Conservation (phyloP, 2,113 vertebrate genomes). For the Datnioides undecimradiatus region DNA sequence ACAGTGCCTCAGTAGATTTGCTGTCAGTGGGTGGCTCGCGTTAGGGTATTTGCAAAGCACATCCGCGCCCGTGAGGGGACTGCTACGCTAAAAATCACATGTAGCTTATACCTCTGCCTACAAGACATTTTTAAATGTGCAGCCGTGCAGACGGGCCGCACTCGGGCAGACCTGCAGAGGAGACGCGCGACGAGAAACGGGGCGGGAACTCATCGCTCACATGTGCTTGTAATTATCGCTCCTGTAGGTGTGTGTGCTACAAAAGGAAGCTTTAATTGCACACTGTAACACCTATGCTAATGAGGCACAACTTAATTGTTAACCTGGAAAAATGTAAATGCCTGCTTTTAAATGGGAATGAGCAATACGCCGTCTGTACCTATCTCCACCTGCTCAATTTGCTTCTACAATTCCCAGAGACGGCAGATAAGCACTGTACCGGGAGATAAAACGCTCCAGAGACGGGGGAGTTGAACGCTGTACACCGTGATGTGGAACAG, state of each 20-base stretch:
- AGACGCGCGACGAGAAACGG: neutral
- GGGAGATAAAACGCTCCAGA: constrained; percentile 34
- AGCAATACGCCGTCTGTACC: neutral
- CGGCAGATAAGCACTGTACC: constrained; percentile 28
- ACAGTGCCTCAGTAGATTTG: constrained; percentile 28
- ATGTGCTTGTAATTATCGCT: neutral
- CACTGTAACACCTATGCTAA: constrained; percentile 38
- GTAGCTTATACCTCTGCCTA: constrained; percentile 34
- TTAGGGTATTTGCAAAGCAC: constrained; percentile 42
- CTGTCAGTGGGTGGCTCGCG: constrained; percentile 52
- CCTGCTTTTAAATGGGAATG: constrained; percentile 16
- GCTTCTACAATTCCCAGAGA: constrained; percentile 45
- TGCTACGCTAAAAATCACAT: constrained; percentile 17
- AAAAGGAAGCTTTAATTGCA: constrained; percentile 43
- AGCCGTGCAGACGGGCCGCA: neutral
- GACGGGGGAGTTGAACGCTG: constrained; percentile 6
- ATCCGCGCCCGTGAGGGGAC: constrained; percentile 19
- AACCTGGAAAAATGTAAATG: constrained; percentile 33
- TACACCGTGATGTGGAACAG: constrained; percentile 38
- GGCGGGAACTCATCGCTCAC: constrained; percentile 18
- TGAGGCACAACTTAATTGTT: constrained; percentile 33
- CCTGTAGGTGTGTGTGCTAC: neutral
- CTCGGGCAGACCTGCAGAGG: neutral
- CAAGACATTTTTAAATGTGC: constrained; percentile 41
- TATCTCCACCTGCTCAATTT: constrained; percentile 40